Percentiles rank a stretch among this genome's conserved stretches.
phyloP scores from a whole-genome alignment of 2,113 vertebrate genomes.

The Osmerus mordax region DNA sequence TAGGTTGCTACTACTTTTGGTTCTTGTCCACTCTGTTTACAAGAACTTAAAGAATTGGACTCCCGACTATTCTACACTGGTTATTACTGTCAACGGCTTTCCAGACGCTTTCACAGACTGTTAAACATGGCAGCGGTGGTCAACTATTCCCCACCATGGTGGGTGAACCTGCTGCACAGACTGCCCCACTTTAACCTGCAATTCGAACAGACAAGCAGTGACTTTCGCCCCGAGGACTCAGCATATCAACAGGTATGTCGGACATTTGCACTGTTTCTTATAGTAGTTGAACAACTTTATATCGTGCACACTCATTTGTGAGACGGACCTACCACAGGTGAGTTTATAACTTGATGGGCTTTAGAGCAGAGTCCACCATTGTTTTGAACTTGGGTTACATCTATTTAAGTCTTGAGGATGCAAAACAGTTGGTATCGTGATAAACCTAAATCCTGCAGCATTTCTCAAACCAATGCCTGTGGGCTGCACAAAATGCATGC shows the following conservation, averaged over 20 bases:
- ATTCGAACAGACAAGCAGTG: constrained; percentile 84
- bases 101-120: constrained; percentile 17
- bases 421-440: no score
- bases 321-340: no score
- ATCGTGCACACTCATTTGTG: no score
- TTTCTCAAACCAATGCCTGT: no score
- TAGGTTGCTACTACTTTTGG: not conserved
- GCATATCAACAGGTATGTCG: constrained; percentile 89
- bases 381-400: no score
- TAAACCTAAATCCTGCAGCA: no score
- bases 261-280: not conserved
- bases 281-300: not conserved
- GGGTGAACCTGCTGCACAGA: constrained; percentile 90
- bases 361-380: no score
- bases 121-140: constrained; percentile 83
- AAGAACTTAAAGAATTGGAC: constrained; percentile 27
- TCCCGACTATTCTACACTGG: constrained; percentile 26
- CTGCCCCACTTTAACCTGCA: constrained; percentile 87
- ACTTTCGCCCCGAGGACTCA: constrained; percentile 86
- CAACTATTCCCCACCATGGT: constrained; percentile 92
- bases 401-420: no score
- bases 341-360: no score
- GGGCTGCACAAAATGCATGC: no score
- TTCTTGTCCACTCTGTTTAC: not conserved
- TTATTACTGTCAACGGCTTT: not conserved